These are phyloP conservation scores for Rhynchonycteris naso DNA, from an alignment of 2,797 vertebrate genomes.

Conservation along the genomic window DNA sequence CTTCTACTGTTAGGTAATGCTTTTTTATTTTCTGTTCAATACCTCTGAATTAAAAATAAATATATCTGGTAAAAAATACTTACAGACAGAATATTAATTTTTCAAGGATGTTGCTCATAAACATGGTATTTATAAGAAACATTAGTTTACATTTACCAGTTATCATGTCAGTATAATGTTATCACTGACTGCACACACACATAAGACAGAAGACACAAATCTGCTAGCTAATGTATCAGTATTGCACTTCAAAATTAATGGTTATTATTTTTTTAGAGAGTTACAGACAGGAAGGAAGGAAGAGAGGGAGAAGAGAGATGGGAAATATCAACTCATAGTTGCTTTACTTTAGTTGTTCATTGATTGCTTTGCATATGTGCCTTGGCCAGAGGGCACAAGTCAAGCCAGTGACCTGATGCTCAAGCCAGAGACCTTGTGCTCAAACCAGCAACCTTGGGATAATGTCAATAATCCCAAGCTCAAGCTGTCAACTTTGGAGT, in stretches of 20 bases:
- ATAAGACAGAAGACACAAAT: neutral
- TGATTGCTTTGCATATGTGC: too few relatives aligned
- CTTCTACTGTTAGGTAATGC: neutral
- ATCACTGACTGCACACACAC: neutral
- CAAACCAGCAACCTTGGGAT: too few relatives aligned
- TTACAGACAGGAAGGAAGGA: too few relatives aligned
- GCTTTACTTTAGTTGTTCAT: too few relatives aligned
- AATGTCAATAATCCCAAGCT: too few relatives aligned
- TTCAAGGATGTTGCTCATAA: neutral
- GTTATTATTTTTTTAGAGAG: neutral
- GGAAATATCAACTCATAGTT: too few relatives aligned
- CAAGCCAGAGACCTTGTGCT: too few relatives aligned
- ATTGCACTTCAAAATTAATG: neutral
- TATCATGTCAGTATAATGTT: neutral
- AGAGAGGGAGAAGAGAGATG: too few relatives aligned
- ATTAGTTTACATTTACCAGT: neutral
- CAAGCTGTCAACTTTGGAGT: too few relatives aligned
- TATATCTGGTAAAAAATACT: constrained; percentile 9
- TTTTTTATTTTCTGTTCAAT: neutral
- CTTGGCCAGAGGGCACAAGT: too few relatives aligned
- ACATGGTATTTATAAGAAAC: neutral
- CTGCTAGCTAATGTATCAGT: neutral
- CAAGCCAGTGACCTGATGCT: too few relatives aligned
- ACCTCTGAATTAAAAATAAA: neutral
- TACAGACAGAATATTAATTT: neutral